phyloP scores from a whole-genome alignment of 2,797 vertebrate genomes.

The Rhinella marina region DNA sequence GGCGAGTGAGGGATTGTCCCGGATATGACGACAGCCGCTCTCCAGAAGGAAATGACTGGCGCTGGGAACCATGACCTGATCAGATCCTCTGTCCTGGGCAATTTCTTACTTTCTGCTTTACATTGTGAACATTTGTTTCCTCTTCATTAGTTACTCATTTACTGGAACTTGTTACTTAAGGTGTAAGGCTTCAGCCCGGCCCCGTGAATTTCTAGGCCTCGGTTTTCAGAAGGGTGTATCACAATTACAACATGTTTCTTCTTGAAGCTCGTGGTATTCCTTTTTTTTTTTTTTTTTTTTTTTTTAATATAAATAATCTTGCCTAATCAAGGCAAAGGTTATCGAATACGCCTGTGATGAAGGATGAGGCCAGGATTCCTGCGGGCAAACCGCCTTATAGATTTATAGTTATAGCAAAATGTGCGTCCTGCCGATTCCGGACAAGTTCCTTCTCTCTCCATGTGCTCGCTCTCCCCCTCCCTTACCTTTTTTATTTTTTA shows the following conservation, averaged over 20 bases:
- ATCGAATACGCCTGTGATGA: conserved; percentile 7
- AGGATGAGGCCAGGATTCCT: conserved; percentile 36
- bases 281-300: neutral
- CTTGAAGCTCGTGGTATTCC: neutral
- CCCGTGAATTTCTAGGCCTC: neutral
- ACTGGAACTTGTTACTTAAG: neutral
- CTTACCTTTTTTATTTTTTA: too few species aligned
- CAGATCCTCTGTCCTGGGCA: neutral
- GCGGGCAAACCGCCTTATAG: conserved; percentile 8
- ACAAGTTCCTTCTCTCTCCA: neutral
- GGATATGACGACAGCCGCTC: neutral
- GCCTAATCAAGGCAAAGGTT: conserved; percentile 10
- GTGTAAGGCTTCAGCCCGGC: neutral
- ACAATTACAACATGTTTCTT: conserved; percentile 23
- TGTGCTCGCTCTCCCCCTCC: neutral
- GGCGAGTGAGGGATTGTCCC: conserved; percentile 8
- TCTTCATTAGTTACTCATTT: neutral
- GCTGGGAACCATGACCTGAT: neutral
- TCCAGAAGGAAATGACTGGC: conserved; percentile 23
- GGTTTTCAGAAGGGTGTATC: neutral
- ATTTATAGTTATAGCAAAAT: conserved; percentile 12
- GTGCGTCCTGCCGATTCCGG: conserved; percentile 18
- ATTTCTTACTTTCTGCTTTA: neutral
- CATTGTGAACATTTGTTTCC: neutral
- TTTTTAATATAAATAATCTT: neutral